Conservation (phyloP, 1,140 invertebrate genomes). For the Papilio aristodemus region DNA sequence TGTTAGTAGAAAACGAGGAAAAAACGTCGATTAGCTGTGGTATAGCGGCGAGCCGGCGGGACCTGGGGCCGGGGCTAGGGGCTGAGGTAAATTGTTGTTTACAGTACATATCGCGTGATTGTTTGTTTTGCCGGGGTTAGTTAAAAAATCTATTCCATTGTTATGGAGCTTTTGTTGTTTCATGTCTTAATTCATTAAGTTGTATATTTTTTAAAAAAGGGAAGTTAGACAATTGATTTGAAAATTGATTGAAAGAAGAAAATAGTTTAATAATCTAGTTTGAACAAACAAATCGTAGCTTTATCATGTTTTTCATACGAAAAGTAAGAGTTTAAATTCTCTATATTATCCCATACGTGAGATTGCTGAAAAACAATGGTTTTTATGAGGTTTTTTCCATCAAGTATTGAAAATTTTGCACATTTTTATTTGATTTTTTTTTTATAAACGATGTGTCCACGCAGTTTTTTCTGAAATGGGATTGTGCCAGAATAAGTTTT, state of each 20-base stretch:
- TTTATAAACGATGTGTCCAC: background rate
- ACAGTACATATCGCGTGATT: conserved; percentile 15
- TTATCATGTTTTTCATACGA: too few relatives aligned
- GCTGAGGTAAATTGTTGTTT: conserved; percentile 12
- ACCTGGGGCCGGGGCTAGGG: background rate
- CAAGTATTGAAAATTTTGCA: too few relatives aligned
- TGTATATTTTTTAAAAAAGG: background rate
- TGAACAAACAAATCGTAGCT: too few relatives aligned
- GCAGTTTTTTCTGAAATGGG: background rate
- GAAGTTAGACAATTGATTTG: too few relatives aligned
- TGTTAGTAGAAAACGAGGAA: conserved; percentile 11
- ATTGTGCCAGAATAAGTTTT: conserved; percentile 8
- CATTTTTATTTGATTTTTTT: background rate
- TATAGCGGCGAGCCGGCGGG: background rate
- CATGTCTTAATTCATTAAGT: conserved; percentile 1
- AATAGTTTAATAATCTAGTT: too few relatives aligned
- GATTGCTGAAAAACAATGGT: too few relatives aligned
- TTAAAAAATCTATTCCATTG: conserved; percentile 16
- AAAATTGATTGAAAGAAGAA: too few relatives aligned
- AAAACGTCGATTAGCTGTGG: conserved; percentile 10
- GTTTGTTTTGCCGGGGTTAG: conserved; percentile 11
- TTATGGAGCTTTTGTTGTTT: background rate
- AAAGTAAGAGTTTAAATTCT: too few relatives aligned
- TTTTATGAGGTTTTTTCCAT: too few relatives aligned
- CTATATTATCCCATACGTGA: too few relatives aligned